Conservation (phyloP, 2,797 vertebrate species). For the Halcyon smyrnensis region DNA sequence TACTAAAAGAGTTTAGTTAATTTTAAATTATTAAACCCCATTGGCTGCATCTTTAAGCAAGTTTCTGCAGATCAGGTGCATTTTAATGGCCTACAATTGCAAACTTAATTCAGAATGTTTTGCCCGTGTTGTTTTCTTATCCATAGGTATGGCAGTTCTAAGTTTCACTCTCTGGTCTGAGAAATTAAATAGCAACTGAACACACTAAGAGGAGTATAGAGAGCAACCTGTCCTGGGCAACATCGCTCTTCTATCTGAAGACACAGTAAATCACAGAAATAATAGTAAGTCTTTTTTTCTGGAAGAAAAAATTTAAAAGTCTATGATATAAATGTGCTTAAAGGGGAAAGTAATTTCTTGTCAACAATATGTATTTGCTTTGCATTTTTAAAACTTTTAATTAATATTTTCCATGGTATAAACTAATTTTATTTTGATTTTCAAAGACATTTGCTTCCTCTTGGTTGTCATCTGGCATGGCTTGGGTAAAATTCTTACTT, state of each 20-base stretch:
- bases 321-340: neutral
- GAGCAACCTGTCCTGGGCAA: neutral
- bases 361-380: neutral
- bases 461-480: neutral
- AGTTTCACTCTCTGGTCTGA: neutral
- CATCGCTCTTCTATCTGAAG: neutral
- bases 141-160: neutral
- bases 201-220: neutral
- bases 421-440: neutral
- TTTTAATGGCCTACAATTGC: neutral
- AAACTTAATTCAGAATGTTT: slow-evolving; percentile 10
- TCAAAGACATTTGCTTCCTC: neutral
- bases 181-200: neutral
- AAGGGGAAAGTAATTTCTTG: neutral
- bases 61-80: neutral
- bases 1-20: slow-evolving; percentile 73
- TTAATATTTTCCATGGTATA: neutral
- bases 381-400: neutral
- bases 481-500: neutral
- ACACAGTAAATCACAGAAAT: neutral
- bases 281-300: neutral
- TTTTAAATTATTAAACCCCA: slow-evolving; percentile 74
- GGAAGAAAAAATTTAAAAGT: neutral
- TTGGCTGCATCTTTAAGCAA: slow-evolving; percentile 59
- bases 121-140: neutral